A percentile compares a stretch with the other conserved stretches of the same genome.
Conservation (phyloP, 2,797 vertebrate species). For the Diglossa cyanea region DNA sequence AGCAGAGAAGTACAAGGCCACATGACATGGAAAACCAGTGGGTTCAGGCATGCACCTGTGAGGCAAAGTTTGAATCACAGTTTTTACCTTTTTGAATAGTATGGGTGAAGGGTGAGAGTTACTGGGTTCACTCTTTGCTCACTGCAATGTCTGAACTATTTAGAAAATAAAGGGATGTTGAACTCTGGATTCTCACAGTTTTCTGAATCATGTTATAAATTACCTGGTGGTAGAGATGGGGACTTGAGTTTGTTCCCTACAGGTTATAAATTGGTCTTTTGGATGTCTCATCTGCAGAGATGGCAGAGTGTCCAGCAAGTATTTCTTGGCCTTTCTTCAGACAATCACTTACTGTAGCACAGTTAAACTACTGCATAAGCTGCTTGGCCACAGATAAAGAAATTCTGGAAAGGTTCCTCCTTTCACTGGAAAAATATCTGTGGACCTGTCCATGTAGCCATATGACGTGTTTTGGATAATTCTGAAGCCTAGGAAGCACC, state of each 20-base stretch:
- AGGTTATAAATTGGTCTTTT: not conserved
- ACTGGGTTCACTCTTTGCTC: not conserved
- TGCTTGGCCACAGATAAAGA: not conserved
- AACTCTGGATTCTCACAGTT: not conserved
- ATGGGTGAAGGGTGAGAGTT: not conserved
- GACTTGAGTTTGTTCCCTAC: not conserved
- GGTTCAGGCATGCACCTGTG: not conserved
- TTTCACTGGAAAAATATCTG: not conserved
- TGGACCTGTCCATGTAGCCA: not conserved
- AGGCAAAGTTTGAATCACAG: not conserved
- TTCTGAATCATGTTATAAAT: not conserved
- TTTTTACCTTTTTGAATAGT: not conserved
- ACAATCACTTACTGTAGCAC: slow-evolving; percentile 7
- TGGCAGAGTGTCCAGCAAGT: not conserved
- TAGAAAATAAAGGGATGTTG: not conserved
- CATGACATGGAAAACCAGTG: not conserved
- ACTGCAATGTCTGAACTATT: not conserved
- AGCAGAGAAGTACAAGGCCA: not conserved
- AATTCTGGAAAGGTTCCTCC: not conserved
- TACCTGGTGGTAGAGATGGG: not conserved
- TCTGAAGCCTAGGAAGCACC: not conserved
- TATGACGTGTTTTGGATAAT: not conserved
- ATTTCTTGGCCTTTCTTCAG: slow-evolving; percentile 6
- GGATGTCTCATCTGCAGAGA: not conserved
- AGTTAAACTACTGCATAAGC: not conserved